Evolutionary conservation across 2,888 invertebrate genomes (phyloP).

Genomic region (Hydriomena furcata): DNA sequence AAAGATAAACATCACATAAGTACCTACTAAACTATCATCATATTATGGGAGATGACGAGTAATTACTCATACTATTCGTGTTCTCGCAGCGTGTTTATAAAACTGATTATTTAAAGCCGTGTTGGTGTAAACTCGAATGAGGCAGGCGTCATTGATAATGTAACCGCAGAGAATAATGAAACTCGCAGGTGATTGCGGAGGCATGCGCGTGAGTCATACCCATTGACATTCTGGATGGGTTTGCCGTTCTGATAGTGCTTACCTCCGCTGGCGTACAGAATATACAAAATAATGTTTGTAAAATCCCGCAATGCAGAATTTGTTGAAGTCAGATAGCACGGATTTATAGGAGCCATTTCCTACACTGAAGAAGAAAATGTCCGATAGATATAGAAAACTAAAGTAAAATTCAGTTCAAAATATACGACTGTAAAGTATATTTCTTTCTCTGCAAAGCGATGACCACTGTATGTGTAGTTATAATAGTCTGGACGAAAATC

Average conservation of each 20-base stretch:
- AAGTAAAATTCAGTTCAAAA: background rate
- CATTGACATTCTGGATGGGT: conserved; percentile 59
- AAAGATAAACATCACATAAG: background rate
- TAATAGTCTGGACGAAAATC: background rate
- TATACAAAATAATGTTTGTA: conserved; percentile 17
- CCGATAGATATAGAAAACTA: too few relatives aligned
- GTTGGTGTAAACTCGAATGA: conserved; percentile 35
- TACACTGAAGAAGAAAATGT: too few relatives aligned
- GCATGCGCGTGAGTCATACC: conserved; percentile 57
- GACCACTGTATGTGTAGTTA: background rate
- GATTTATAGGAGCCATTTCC: background rate
- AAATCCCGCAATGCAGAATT: conserved; percentile 3
- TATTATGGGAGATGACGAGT: conserved; percentile 6
- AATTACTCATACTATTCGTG: conserved; percentile 9
- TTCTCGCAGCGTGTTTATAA: conserved; percentile 20
- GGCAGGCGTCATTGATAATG: conserved; percentile 40
- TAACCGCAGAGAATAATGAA: conserved; percentile 35
- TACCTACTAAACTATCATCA: background rate
- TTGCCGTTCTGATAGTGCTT: conserved; percentile 28
- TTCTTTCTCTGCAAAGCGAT: background rate
- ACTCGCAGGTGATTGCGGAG: conserved; percentile 53
- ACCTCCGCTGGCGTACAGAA: conserved; percentile 33
- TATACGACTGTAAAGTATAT: background rate
- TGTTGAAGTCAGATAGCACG: background rate
- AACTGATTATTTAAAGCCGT: conserved; percentile 28